These are phyloP conservation scores for Eristalis arbustorum DNA, from an alignment of 2,888 invertebrate genomes.

Conservation along the genomic window DNA sequence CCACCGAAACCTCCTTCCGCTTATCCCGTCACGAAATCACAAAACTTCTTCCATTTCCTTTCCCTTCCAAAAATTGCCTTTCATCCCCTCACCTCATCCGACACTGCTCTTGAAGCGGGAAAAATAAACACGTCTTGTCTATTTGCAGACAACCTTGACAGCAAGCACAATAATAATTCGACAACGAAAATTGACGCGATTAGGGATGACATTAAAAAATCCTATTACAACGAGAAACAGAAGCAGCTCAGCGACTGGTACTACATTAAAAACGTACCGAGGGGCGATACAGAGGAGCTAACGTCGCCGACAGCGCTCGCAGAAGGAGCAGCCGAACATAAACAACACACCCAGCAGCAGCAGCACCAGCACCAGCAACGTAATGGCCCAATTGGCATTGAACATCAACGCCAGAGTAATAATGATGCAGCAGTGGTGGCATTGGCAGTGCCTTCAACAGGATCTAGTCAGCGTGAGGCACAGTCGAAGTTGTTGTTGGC, in stretches of 20 bases:
- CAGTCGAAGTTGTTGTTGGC: conserved; percentile 38
- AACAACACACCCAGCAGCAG: not conserved
- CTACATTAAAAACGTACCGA: conserved; percentile 72
- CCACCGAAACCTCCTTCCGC: not conserved
- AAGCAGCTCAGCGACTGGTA: conserved; percentile 74
- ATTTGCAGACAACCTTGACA: conserved; percentile 66
- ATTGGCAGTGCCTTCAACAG: conserved; percentile 1
- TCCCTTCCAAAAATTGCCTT: not conserved
- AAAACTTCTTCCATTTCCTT: conserved; percentile 19
- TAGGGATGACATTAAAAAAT: conserved; percentile 68
- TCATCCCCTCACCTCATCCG: not conserved
- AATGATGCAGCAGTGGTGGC: conserved; percentile 38
- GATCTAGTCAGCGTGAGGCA: conserved; percentile 52
- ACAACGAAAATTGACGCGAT: conserved; percentile 66
- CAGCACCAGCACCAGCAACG: conserved; percentile 8
- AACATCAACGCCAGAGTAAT: conserved; percentile 37
- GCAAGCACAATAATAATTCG: conserved; percentile 65
- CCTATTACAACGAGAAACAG: conserved; percentile 72
- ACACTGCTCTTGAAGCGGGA: not conserved
- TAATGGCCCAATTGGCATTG: conserved; percentile 55
- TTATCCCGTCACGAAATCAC: not conserved
- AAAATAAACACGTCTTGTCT: conserved; percentile 40
- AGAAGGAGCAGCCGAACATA: conserved; percentile 14
- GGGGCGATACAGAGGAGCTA: conserved; percentile 21
- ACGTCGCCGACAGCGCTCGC: not conserved